Evolutionary conservation across 1,140 invertebrate genomes (phyloP), one percentile per base, ranked within the genome.

Genomic region (Triops longicaudatus): DNA sequence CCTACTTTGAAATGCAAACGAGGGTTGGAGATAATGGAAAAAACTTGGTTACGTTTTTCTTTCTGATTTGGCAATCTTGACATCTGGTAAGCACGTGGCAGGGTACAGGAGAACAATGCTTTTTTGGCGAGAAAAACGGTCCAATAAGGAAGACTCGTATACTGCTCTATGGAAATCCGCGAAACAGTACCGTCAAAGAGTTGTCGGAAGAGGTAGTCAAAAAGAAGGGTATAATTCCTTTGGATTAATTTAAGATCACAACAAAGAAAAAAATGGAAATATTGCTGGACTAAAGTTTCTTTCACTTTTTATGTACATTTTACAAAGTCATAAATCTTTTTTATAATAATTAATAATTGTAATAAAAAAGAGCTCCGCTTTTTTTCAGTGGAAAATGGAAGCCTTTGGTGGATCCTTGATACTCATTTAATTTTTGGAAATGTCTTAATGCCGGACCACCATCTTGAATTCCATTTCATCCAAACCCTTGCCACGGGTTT

Each of bases 401-500:
- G 17, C 50, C 3, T 63, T 63, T 63, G 14, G 17, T 22, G 3
- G 14, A n/a, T 11, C 22, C 17, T 17, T 7, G 6, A 22, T 17
- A 1, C 22, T 63, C 22, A 6, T 63, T 63, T 0, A 5, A n/a
- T 17, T 63, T 14, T 63, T 14, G 14, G 50, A n/a, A 63, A 17
- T 22, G n/a, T 63, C 22, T 63, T 17, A 63, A 17, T 63, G 50
- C 5, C 50, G 50, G 4, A 63, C 50, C 22, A 63, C 50, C 50
- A 63, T 63, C 50, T 63, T 63, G 50, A 63, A 63, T 81, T 91
- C 89, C 89, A 96, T 94, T 84, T 96, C 94, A 81, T 96, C 93
- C 77, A 97, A 88, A 80, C 91, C 91, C 73, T 90, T 89, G 0
- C 94, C 94, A 83, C 94, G 95, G 1, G 95, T 97, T 84, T 97